Percentiles rank a stretch among this genome's conserved stretches.
These are phyloP conservation scores for Acheta domesticus DNA, from an alignment of 2,888 invertebrate genomes.

Conservation along the genomic window DNA sequence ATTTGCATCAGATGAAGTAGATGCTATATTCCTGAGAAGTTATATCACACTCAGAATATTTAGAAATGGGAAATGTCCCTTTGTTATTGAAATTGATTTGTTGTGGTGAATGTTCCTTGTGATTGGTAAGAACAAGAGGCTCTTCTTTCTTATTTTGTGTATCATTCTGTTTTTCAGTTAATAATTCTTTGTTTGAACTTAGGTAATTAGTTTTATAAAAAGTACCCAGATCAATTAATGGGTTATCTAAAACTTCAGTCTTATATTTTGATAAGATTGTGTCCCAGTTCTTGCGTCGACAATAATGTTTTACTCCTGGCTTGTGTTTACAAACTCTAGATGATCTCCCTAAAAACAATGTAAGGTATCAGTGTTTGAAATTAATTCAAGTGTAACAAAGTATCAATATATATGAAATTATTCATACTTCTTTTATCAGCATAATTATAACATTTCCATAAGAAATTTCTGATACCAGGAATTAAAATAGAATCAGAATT, in stretches of 20 bases:
- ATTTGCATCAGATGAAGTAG: too few relatives aligned
- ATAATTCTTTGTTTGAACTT: too few relatives aligned
- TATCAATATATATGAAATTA: not conserved
- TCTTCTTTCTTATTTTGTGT: too few relatives aligned
- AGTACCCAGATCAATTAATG: not conserved
- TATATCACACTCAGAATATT: too few relatives aligned
- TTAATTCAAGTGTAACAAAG: not conserved
- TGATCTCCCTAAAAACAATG: not conserved
- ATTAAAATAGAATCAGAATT: not conserved
- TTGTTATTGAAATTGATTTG: too few relatives aligned
- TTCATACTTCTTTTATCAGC: not conserved
- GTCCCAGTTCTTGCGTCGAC: not conserved
- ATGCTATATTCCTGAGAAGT: too few relatives aligned
- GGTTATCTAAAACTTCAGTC: not conserved
- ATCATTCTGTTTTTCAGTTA: too few relatives aligned
- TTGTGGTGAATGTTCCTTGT: too few relatives aligned
- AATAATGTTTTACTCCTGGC: not conserved
- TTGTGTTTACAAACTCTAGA: not conserved
- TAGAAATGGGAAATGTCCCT: too few relatives aligned
- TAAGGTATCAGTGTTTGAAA: not conserved
- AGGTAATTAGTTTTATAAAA: not conserved
- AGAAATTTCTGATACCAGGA: not conserved
- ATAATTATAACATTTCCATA: not conserved
- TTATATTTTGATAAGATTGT: not conserved
- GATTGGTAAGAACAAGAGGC: too few relatives aligned